Percentiles rank a stretch among this genome's conserved stretches.
phyloP scores from a whole-genome alignment of 2,797 vertebrate genomes.

The Anguilla obscura region DNA sequence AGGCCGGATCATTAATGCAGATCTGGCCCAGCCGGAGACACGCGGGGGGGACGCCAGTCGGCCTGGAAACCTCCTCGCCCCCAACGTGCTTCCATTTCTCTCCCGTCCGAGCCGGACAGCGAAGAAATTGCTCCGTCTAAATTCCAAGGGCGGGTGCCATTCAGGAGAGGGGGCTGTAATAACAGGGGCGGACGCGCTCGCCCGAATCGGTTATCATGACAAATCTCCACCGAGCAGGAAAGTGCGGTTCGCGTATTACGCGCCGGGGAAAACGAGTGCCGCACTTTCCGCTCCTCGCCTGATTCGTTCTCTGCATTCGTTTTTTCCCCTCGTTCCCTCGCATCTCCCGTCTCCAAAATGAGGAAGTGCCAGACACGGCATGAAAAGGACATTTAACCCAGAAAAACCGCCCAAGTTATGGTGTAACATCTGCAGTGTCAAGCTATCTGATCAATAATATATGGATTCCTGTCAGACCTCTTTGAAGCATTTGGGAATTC shows the following conservation, averaged over 20 bases:
- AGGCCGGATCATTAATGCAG: not conserved
- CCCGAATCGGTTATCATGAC: slow-evolving; percentile 24
- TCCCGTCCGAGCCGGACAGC: not conserved
- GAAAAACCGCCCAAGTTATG: not conserved
- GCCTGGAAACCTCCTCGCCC: not conserved
- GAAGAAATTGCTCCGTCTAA: slow-evolving; percentile 31
- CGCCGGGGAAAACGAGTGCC: not conserved
- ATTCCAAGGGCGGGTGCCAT: slow-evolving; percentile 28
- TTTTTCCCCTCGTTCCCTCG: not conserved
- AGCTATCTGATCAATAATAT: not conserved
- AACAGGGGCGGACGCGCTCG: not conserved
- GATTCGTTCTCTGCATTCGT: not conserved
- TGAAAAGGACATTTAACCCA: not conserved
- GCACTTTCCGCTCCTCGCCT: not conserved
- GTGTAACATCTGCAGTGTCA: not conserved
- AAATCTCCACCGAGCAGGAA: not conserved
- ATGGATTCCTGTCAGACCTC: not conserved
- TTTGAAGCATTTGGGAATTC: not conserved
- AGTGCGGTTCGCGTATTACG: not conserved
- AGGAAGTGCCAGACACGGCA: not conserved
- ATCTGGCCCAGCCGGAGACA: not conserved
- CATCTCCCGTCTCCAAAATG: not conserved
- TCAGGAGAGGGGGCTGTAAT: slow-evolving; percentile 2
- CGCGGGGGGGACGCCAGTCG: not conserved
- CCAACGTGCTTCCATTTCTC: not conserved